A percentile compares a stretch with the other conserved stretches of the same genome.
Conservation (phyloP, 1,140 invertebrate genomes). For the Drosophila burlai region DNA sequence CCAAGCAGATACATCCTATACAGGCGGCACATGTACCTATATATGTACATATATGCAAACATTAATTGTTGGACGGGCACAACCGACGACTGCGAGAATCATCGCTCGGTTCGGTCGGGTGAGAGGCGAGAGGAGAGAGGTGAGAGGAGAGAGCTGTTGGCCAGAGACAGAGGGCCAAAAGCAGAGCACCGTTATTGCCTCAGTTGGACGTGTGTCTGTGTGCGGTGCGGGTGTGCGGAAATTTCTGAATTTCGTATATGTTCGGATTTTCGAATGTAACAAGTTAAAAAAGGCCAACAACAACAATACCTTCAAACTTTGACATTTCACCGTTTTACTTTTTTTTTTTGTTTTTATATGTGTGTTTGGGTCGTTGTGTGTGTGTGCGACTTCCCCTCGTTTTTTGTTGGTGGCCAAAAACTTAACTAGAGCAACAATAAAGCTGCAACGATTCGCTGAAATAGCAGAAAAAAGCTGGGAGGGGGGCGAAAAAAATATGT, state of each 20-base stretch:
- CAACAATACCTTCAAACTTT: conserved; percentile 7
- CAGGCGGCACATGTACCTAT: neutral
- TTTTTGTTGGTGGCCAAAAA: conserved; percentile 8
- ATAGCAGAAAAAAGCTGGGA: conserved; percentile 39
- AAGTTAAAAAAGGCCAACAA: conserved; percentile 27
- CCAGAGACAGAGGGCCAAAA: conserved; percentile 26
- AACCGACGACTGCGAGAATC: conserved; percentile 32
- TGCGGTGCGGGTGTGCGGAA: conserved; percentile 45
- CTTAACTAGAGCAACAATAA: conserved; percentile 35
- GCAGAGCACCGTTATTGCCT: conserved; percentile 43
- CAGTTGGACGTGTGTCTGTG: conserved; percentile 50
- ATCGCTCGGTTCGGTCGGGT: conserved; percentile 32
- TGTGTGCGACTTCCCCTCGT: neutral
- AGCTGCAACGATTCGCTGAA: conserved; percentile 34
- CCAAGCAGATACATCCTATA: conserved; percentile 4
- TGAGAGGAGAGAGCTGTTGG: conserved; percentile 6
- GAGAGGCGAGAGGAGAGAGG: conserved; percentile 5
- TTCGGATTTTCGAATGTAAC: conserved; percentile 34
- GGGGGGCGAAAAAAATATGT: conserved; percentile 21
- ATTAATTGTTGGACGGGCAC: conserved; percentile 40
- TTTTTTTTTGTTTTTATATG: neutral
- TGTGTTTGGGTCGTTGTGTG: neutral
- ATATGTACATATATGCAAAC: conserved; percentile 24
- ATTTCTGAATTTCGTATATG: conserved; percentile 16
- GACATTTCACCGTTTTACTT: conserved; percentile 12